These are phyloP conservation scores for chimpanzee (Pan troglodytes) DNA, from an alignment of 2,113 vertebrate species.

Conservation along the genomic window DNA sequence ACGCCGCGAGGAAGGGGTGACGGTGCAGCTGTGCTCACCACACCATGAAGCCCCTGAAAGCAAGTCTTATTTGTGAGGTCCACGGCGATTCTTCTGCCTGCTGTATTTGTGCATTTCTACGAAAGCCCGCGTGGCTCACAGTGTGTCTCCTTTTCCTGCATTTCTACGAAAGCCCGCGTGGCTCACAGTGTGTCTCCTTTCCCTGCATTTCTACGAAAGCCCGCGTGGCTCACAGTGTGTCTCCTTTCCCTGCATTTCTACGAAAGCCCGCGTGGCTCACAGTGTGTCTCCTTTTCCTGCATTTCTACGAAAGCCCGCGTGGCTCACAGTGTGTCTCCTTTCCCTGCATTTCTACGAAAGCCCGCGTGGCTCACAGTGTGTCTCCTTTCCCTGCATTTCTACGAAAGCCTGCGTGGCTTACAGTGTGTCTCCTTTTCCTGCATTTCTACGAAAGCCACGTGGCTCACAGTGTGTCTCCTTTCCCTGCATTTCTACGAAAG, in stretches of 20 bases:
- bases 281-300: neutral
- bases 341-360: no score
- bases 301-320: neutral
- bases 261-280: neutral
- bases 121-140: neutral
- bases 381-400: no score
- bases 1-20: rapidly evolving
- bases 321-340: neutral
- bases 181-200: neutral
- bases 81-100: no score
- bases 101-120: neutral
- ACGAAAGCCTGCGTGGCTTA: no score
- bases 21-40: no score
- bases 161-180: neutral
- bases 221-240: neutral
- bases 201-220: neutral
- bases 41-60: no score
- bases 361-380: no score
- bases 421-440: no score
- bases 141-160: neutral
- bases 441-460: no score
- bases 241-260: neutral
- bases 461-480: neutral
- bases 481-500: neutral
- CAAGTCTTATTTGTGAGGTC: neutral